These are phyloP conservation scores for Drosophila novamexicana DNA, from an alignment of 1,140 invertebrate species.

Conservation along the genomic window DNA sequence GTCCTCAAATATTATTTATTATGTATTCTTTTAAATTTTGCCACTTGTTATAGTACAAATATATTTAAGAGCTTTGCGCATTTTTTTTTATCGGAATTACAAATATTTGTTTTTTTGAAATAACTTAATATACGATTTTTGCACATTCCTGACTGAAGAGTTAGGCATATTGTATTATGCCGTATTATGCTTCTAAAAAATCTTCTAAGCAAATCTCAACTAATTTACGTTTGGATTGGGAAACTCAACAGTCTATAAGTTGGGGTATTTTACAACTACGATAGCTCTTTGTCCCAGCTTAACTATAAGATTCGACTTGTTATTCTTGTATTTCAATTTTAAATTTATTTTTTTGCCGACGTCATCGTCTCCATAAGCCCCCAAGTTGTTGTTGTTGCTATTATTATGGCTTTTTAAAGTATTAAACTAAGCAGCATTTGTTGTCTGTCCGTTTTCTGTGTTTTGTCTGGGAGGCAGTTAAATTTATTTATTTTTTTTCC, in stretches of 20 bases:
- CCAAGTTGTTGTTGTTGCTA: slow-evolving; percentile 28
- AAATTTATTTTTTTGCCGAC: slow-evolving; percentile 39
- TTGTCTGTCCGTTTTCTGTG: slow-evolving; percentile 2
- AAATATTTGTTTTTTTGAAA: too few relatives aligned
- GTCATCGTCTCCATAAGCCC: slow-evolving; percentile 53
- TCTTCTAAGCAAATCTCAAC: too few relatives aligned
- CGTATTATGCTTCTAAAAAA: too few relatives aligned
- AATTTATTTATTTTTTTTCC: slow-evolving; percentile 2
- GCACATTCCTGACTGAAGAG: too few relatives aligned
- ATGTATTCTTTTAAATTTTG: too few relatives aligned
- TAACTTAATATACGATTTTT: too few relatives aligned
- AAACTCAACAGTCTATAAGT: not conserved
- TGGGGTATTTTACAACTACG: not conserved
- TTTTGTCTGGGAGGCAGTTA: slow-evolving; percentile 26
- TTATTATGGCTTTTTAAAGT: slow-evolving; percentile 75
- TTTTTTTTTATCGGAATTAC: too few relatives aligned
- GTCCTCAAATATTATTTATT: too few relatives aligned
- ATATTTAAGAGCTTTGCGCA: too few relatives aligned
- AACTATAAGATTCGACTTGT: not conserved
- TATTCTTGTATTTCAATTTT: slow-evolving; percentile 30
- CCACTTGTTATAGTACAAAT: too few relatives aligned
- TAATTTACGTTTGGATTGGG: too few relatives aligned
- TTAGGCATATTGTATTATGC: too few relatives aligned
- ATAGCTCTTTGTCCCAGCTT: not conserved
- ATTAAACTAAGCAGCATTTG: slow-evolving; percentile 71